A percentile compares a stretch with the other conserved stretches of the same genome.
phyloP scores from a whole-genome alignment of 2,113 vertebrate genomes.

The Brachypteracias leptosomus region DNA sequence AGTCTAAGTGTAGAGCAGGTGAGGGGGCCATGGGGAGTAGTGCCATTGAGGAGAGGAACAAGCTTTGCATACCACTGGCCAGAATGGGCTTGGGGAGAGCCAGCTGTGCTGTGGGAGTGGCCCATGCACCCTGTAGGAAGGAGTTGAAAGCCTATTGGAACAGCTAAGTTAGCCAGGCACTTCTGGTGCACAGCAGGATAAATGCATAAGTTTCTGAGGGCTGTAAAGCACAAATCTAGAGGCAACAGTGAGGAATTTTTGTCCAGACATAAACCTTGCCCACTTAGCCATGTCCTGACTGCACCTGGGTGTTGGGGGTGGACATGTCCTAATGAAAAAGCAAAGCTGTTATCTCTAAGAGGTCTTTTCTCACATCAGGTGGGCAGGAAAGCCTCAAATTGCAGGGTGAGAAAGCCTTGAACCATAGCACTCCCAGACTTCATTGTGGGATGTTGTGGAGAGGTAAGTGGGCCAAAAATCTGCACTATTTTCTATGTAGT shows the following conservation, averaged over 20 bases:
- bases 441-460: fast-evolving
- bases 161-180: background rate
- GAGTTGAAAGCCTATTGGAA: background rate
- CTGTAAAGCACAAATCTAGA: background rate
- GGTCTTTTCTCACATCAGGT: background rate
- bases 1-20: background rate
- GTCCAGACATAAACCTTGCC: background rate
- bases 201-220: background rate
- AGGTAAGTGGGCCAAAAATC: background rate
- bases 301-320: background rate
- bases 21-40: fast-evolving
- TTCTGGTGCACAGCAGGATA: background rate
- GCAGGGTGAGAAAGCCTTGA: background rate
- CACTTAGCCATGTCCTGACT: background rate
- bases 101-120: background rate
- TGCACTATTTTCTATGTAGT: background rate
- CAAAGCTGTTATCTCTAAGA: background rate
- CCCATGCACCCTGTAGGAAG: fast-evolving
- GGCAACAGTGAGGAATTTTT: background rate
- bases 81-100: background rate
- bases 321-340: background rate
- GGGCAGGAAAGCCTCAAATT: background rate
- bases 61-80: background rate
- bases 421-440: background rate
- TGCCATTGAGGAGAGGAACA: background rate